Evolutionary conservation across 1,140 invertebrate genomes (phyloP), one percentile per base, ranked within the genome.

Genomic region (Subanguina moxae): DNA sequence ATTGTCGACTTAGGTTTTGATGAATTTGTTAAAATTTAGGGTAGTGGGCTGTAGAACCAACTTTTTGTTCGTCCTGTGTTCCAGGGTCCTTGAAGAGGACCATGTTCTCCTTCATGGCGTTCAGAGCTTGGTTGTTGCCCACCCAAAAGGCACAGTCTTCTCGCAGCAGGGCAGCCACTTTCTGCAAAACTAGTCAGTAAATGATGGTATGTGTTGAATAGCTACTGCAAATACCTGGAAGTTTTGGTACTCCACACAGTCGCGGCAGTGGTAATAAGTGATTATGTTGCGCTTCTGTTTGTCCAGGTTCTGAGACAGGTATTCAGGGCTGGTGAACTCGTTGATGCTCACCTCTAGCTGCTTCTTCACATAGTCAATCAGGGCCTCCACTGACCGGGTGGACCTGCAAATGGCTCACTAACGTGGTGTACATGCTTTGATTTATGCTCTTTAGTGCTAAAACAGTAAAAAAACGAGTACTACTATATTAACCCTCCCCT

Each of bases 111-210:
- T 62, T 70, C 8, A 78, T 69, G 21, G 76, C 58, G 17, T 62
- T 65, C 42, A 77, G 27, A 43, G 76, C 76, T 21, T 71, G 61
- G 38, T 75, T 70, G 8, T 38, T 72, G 38, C 68, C 74, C 11
- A 76, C 66, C 73, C 76, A 81, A 71, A 81, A 81, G 19, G 67
- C 58, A 59, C 79, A 81, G 27, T 81, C 79, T 61, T 81, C 81
- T 13, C 76, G 67, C 13, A 83, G 66, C 15, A 81, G 62, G n/a
- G 82, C 67, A 45, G 72, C 79, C 13, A 76, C 63, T 73, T 83
- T 82, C 79, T 80, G 52, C 58, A 80, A 64, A 30, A 23, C 11
- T 38, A n/a, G 43, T 45, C 11, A 11, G 43, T 45, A n/a, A 45
- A 45, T 52, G 15, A 15, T 21, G 23, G 8, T 52, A 7, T 7